Conservation (phyloP, 2,888 invertebrate species). For the Zeuzera pyrina region DNA sequence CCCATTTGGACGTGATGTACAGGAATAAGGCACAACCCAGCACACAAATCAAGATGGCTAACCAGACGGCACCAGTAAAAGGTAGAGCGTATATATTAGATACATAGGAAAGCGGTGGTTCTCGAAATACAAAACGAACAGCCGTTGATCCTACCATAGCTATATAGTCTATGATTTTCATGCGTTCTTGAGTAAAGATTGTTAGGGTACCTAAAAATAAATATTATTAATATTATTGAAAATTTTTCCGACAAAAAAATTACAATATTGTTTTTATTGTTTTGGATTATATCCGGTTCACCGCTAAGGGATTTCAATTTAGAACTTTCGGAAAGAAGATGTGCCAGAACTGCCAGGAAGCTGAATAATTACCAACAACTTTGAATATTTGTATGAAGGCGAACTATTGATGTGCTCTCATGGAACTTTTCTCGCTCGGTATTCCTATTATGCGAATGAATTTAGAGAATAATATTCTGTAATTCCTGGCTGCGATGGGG, state of each 20-base stretch:
- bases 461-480: too few species aligned
- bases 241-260: too few species aligned
- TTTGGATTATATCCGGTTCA: too few species aligned
- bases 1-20: constrained; percentile 63
- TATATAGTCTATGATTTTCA: constrained; percentile 64
- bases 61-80: constrained; percentile 76
- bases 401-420: too few species aligned
- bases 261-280: too few species aligned
- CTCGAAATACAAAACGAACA: constrained; percentile 76
- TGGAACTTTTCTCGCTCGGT: too few species aligned
- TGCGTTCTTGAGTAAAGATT: constrained; percentile 55
- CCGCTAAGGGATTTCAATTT: background rate
- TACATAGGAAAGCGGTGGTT: constrained; percentile 76
- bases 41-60: constrained; percentile 66
- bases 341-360: too few species aligned
- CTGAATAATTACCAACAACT: too few species aligned
- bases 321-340: background rate
- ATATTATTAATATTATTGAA: too few species aligned
- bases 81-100: constrained; percentile 78
- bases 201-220: constrained; percentile 45
- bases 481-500: too few species aligned
- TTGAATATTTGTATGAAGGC: too few species aligned
- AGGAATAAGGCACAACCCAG: constrained; percentile 55
- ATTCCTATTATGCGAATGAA: too few species aligned
- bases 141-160: constrained; percentile 68